A percentile compares a stretch with the other conserved stretches of the same genome.
phyloP scores from a whole-genome alignment of 2,797 vertebrate genomes.

The Coregonus suidteri region DNA sequence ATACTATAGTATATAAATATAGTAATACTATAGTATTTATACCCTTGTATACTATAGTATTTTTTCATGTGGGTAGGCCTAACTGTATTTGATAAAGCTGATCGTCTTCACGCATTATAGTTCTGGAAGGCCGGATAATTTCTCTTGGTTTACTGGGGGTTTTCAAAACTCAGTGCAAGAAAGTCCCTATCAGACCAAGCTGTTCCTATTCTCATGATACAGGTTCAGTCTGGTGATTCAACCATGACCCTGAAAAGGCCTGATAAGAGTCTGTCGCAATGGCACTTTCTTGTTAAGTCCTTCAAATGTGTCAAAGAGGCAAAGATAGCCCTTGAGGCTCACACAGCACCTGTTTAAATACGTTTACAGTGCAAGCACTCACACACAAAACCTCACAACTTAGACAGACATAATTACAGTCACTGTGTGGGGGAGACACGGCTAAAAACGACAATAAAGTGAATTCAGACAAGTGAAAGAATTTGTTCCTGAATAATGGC shows the following conservation, averaged over 20 bases:
- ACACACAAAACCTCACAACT: neutral
- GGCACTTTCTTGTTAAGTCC: neutral
- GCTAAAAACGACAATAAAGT: neutral
- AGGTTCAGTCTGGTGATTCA: neutral
- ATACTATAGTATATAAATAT: no score
- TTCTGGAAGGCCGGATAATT: no score
- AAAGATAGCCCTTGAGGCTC: neutral
- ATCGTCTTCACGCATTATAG: no score
- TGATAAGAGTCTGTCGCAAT: neutral
- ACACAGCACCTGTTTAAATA: neutral
- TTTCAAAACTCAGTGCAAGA: neutral
- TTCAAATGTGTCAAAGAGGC: neutral
- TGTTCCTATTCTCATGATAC: neutral
- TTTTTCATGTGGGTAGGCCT: no score
- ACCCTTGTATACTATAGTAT: no score
- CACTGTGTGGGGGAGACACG: no score
- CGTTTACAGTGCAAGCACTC: neutral
- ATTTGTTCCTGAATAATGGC: neutral
- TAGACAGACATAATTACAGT: no score
- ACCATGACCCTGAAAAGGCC: neutral
- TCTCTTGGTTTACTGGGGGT: no score
- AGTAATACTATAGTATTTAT: no score
- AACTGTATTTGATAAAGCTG: no score
- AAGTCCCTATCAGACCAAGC: neutral
- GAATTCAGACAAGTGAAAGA: neutral